Base-by-base conservation (phyloP, 2,113 vertebrate genomes). In the Calidris pugnax region DNA sequence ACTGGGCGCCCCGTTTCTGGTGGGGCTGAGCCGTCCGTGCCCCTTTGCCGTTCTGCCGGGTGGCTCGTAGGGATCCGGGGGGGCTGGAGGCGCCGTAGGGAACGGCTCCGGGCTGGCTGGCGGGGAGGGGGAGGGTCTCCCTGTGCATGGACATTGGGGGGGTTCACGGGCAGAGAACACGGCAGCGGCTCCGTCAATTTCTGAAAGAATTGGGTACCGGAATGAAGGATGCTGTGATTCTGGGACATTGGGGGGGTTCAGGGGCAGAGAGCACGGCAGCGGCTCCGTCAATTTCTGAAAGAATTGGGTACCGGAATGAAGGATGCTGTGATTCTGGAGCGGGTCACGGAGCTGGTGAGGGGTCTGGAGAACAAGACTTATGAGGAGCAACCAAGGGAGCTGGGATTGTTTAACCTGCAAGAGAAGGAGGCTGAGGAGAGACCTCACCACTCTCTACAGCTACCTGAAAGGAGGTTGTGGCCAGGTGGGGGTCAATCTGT, bases 141-240 rank as follows among this genome's bases (percentile, higher is more conserved):
- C 30, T 7, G 35, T 14, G 69, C 41, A 0, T 5, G 56, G 66
- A 5, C 2, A 2, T 8, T 4, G 50, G 5, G 37, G n/a, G 7
- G 9, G 4, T 7, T 39, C 33, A 4, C 71, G 32, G 14, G 24
- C 72, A 33, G 48, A 48, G 47, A 45, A 24, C 3, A 2, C 22
- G 9, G 35, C 32, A 26, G 48, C 4, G 24, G 32, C 21, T 50
- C 20, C 1, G 4, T 8, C 1, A 7, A 24, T 28, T n/a, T 22
- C 62, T 1, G 16, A 64, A 73, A 4, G 41, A 14, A 11, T 5
- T 12, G 50, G 37, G 23, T 55, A 3, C 13, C 4, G 35, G 27
- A 28, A 20, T 14, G 74, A 47, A n/a, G 71, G n/a, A 4, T 71
- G 68, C 39, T 6, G 0, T 7, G 59, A 26, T 62, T 37, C n/a